Evolutionary conservation across 2,797 vertebrate species (phyloP), one percentile per base, ranked within the genome.

Genomic region (Phaenicophaeus curvirostris): DNA sequence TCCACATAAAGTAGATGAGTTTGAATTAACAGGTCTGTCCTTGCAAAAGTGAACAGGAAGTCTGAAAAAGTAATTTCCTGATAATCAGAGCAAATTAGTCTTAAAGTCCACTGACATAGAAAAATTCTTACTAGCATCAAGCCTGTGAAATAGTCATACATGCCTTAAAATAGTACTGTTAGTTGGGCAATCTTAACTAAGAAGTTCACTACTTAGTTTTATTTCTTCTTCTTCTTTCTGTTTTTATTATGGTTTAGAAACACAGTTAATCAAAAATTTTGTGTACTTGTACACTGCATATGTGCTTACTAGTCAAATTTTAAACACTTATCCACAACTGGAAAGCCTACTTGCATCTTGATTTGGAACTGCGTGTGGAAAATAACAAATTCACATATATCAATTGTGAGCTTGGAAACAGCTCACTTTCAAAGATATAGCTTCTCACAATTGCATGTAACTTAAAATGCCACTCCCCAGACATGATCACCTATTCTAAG

Each of bases 101-200:
- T 98, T 98, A 96, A 96, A 98, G 97, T 96, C 97, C 96, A 98
- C 96, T 98, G 98, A 98, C 97, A 98, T 97, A 98, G 98, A 99
- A 99, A 97, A 95, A 98, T 98, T 98, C 97, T 98, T 97, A 96
- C 97, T 98, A 98, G 98, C 98, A 98, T 91, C 85, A 96, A 97
- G 97, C 89, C 94, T 89, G 90, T 97, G 94, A 90, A 96, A 33
- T 65, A 96, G 80, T 63, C 90, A 97, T 98, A 98, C 98, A 98
- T 98, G 97, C 96, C 96, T 97, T 97, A 89, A 96, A 97, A 95
- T 87, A 81, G 75, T 95, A 96, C 68, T 53, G 90, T 62, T 66
- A 69, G 68, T 85, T 89, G 24, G n/a, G 80, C 96, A 96, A 82
- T 59, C 51, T 94, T 90, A 89, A 69, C 61, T 67, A 94, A 94